Evolutionary conservation across 2,797 vertebrate species (phyloP).

Genomic region (Alauda arvensis): DNA sequence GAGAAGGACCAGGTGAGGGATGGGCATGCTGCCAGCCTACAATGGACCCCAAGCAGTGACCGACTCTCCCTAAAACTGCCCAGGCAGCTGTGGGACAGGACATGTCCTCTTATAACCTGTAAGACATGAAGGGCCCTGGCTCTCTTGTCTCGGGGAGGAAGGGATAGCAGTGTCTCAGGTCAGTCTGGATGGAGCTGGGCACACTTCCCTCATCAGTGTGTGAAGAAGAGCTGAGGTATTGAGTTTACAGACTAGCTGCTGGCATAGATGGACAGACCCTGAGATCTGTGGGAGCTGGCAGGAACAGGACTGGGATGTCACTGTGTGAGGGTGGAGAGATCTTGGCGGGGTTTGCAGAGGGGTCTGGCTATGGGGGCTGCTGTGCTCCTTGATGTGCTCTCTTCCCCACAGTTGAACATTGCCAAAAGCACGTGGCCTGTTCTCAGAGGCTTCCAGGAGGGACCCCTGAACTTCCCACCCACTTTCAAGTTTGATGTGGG

Average conservation of each 20-base stretch:
- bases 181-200: background rate
- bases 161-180: background rate
- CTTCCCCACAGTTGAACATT: conserved; percentile 86
- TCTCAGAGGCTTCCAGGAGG: conserved; percentile 91
- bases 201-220: background rate
- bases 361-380: background rate
- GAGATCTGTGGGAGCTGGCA: background rate
- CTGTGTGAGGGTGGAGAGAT: background rate
- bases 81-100: background rate
- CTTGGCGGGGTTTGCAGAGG: background rate
- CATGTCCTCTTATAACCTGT: rapidly evolving
- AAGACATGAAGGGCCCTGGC: background rate
- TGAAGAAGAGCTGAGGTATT: background rate
- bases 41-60: rapidly evolving
- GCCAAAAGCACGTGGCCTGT: conserved; percentile 90
- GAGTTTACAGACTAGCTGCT: background rate
- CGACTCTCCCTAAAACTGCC: background rate
- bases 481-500: conserved; percentile 98
- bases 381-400: background rate
- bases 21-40: background rate
- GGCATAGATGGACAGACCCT: background rate
- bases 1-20: conserved; percentile 92
- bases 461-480: conserved; percentile 90
- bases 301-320: background rate
- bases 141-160: background rate